These are phyloP conservation scores for Notocelia uddmanniana DNA, from an alignment of 2,888 invertebrate genomes.

Conservation along the genomic window DNA sequence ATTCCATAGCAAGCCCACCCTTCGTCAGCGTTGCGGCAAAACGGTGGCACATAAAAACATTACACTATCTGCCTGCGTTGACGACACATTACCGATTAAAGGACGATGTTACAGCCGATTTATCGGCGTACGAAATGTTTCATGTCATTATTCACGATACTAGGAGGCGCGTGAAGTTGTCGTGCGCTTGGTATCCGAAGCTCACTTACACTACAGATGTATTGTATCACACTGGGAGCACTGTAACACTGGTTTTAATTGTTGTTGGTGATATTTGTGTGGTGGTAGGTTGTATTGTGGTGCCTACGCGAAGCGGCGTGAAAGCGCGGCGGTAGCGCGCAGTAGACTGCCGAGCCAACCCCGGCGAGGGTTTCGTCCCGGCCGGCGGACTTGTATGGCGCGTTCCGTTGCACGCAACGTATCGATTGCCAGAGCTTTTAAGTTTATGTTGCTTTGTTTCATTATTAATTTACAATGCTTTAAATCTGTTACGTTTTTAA, in stretches of 20 bases:
- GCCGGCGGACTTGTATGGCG: constrained; percentile 64
- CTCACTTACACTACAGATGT: constrained; percentile 50
- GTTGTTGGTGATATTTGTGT: constrained; percentile 57
- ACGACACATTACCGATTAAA: constrained; percentile 78
- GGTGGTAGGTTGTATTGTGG: constrained; percentile 76
- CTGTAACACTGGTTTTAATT: constrained; percentile 55
- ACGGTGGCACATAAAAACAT: constrained; percentile 55
- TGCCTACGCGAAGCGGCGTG: constrained; percentile 58
- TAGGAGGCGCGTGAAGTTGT: constrained; percentile 64
- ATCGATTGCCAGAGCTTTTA: constrained; percentile 32
- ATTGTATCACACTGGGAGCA: constrained; percentile 53
- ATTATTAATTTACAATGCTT: not conserved
- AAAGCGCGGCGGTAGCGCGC: constrained; percentile 63
- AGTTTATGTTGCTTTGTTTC: not conserved
- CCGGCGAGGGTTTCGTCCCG: constrained; percentile 77
- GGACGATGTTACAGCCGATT: constrained; percentile 74
- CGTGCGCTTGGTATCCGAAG: constrained; percentile 55
- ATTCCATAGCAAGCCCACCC: constrained; percentile 73
- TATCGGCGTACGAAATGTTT: constrained; percentile 78
- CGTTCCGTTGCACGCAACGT: constrained; percentile 67
- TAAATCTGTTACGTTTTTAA: not conserved
- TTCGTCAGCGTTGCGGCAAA: constrained; percentile 56
- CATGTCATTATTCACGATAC: constrained; percentile 75
- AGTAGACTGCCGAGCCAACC: constrained; percentile 71
- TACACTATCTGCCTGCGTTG: constrained; percentile 60